Percentiles rank a stretch among this genome's conserved stretches.
These are phyloP conservation scores for Caradrina clavipalpis DNA, from an alignment of 2,888 invertebrate genomes.

Conservation along the genomic window DNA sequence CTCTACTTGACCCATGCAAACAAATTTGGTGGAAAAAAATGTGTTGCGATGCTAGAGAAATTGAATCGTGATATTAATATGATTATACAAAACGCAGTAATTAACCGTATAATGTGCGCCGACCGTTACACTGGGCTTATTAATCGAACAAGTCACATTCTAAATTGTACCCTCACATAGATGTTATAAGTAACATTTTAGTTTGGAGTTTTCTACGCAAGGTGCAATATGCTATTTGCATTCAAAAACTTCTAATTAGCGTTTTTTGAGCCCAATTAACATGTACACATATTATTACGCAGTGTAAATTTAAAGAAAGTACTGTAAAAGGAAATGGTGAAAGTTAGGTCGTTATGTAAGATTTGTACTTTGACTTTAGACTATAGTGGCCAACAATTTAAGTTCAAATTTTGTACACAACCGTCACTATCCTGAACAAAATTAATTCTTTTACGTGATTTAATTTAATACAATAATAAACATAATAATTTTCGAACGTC, in stretches of 20 bases:
- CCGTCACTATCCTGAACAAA: neutral
- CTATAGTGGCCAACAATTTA: neutral
- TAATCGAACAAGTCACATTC: conserved; percentile 25
- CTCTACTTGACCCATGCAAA: neutral
- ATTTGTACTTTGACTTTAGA: conserved; percentile 7
- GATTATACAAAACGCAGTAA: conserved; percentile 61
- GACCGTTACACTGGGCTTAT: conserved; percentile 63
- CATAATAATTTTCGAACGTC: too few species aligned
- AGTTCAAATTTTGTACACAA: too few species aligned
- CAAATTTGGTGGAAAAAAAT: neutral
- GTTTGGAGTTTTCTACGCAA: conserved; percentile 8
- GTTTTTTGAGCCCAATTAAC: conserved; percentile 59
- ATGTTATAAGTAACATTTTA: conserved; percentile 32
- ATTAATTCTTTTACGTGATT: neutral
- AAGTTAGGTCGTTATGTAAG: conserved; percentile 34
- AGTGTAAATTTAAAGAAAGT: conserved; percentile 59
- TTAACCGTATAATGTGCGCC: conserved; percentile 60
- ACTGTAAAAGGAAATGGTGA: conserved; percentile 32
- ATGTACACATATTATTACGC: conserved; percentile 49
- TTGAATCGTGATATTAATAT: conserved; percentile 57
- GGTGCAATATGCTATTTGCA: conserved; percentile 60
- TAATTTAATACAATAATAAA: too few species aligned
- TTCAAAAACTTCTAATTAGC: conserved; percentile 60
- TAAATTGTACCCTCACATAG: conserved; percentile 25
- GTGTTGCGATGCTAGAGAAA: conserved; percentile 50